Evolutionary conservation across 2,797 vertebrate species (phyloP), one percentile per base, ranked within the genome.

Genomic region (Arrhamphus sclerolepis): DNA sequence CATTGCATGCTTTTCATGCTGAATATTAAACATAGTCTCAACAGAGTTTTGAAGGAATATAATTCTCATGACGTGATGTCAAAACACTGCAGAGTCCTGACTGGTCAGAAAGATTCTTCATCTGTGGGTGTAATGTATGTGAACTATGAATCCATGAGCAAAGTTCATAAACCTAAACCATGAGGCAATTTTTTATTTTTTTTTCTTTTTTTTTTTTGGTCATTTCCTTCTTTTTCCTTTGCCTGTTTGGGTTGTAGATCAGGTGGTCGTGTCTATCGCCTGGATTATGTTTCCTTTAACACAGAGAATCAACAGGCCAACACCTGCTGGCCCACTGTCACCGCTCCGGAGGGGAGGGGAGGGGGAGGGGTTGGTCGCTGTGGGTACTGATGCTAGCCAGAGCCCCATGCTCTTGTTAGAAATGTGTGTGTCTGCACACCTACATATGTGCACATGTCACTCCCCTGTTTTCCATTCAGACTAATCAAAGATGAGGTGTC

Each of bases 311-410:
- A 53, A 72, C 59, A 28, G 71, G 78, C 53, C 70, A 80, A 72
- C 88, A 87, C 84, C 82, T 89, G 87, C 83, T 90, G 87, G 82
- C 66, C 65, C 39, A 1, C 60, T 90, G 82, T 66, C 59, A 89
- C 87, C 81, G 65, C 64, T 74, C 72, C 66, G 17, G 52, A 46
- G 62, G 67, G 46, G 60, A 62, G 69, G 53, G 47, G 61, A n/a
- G n/a, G n/a, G n/a, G n/a, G n/a, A n/a, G n/a, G n/a, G n/a, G n/a
- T n/a, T n/a, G n/a, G n/a, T n/a, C 43, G 10, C 55, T 21, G 44
- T 21, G 51, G 57, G 59, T 73, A 54, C 46, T 82, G 82, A 86
- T 75, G 75, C 66, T 77, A 81, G 20, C 67, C 81, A 83, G 71
- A 44, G 39, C 62, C 41, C 39, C 38, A 52, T 43, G 62, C 73